Base-by-base conservation (phyloP, 2,797 vertebrate species). In the Cuniculus paca region DNA sequence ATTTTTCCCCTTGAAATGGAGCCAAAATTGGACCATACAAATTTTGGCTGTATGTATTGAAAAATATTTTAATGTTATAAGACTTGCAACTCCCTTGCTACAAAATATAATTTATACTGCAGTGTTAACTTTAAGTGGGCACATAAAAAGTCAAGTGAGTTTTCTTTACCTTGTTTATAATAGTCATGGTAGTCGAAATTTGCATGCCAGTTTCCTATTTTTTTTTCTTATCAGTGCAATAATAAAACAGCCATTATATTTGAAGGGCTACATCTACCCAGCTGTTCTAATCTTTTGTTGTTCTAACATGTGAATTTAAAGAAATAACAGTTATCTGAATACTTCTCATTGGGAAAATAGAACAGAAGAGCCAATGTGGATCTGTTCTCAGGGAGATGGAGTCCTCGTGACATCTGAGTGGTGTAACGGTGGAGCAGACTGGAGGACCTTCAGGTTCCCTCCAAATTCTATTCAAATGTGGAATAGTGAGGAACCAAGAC, bases 11-110 rank as follows among this genome's bases (percentile, higher is more conserved):
- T 85, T 84, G 39, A 84, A 95, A 39, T 63, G 4, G 19, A 96
- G 95, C 60, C 75, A 96, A 92, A 94, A 79, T 31, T 24, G 22
- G 24, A 77, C 60, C 48, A 72, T 88, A 61, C 86, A 84, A 75
- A 8, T 65, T n/a, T 82, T 95, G 52, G 31, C 16, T 68, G 42
- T n/a, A 5, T 68, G 52, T n/a, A 2, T 8, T 87, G 68, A 95
- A 22, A 94, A 84, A 91, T 87, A 84, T 61, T 50, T 88, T 80
- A 92, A 74, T 82, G 48, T 68, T 4, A 8, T 88, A 82, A 94
- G 65, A 86, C 94, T 83, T 85, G 3, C 63, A 91, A 85, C 34
- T 95, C 28, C 39, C 60, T 87, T 94, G 39, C 61, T 83, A 42
- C 45, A 45, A 74, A 45, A 74, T 74, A 0, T 26, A 19, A n/a